Base-by-base conservation (phyloP, 1,140 invertebrate genomes). In the Vanessa atalanta region DNA sequence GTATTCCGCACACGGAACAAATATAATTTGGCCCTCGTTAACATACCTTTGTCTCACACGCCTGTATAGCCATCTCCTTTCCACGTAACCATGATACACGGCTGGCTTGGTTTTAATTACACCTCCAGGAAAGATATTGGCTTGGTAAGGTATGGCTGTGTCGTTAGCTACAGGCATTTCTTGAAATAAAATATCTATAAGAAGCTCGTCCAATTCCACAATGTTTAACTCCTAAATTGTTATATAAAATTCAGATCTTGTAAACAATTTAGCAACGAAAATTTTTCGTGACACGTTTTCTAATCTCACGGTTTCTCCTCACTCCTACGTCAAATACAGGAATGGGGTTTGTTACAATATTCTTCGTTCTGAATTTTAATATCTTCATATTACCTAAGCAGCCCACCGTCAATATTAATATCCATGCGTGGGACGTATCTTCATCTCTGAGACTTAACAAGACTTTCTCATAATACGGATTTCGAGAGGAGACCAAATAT, bases 11-110 rank as follows among this genome's bases (percentile, higher is more conserved):
- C 79, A 81, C 79, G 80, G 72, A 83, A 83, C 79, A 84, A 87
- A 87, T 87, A 88, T 88, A 87, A 87, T 88, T 88, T 83, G 76
- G 78, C 67, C 64, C 83, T 87, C 76, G 81, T 88, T 85, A 88
- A 83, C 79, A 80, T 80, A 75, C 48, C 73, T 55, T 67, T 72
- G 61, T 82, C 75, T 82, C 76, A 65, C 65, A 73, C 70, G 51
- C 2, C 51, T 15, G 31, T 57, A 55, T 68, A 55, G 26, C 60
- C 57, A n/a, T 83, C 73, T 73, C 73, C 65, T 70, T 75, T 75
- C 70, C 57, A 70, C n/a, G 60, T 69, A 81, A 75, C 75, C 77
- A 75, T 65, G 79, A 80, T 76, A 77, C 78, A 83, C 73, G 79
- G 72, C 76, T 70, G 78, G 73, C 77, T 70, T 77, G 78, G 84